Percentiles rank a stretch among this genome's conserved stretches.
Conservation (phyloP, 2,888 invertebrate species). For the Aphidoletes aphidimyza region DNA sequence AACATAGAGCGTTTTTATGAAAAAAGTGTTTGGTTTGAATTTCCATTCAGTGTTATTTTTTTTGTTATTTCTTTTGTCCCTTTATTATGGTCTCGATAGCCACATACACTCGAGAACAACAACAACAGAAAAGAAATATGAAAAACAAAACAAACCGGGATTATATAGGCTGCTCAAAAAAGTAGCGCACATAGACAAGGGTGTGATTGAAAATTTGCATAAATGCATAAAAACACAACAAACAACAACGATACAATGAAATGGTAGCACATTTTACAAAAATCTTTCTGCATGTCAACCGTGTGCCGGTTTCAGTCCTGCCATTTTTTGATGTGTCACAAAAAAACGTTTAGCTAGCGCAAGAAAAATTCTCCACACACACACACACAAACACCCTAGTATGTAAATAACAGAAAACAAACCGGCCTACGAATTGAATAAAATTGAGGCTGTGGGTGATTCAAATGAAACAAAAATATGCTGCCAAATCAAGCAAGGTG, state of each 20-base stretch:
- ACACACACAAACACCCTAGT: not conserved
- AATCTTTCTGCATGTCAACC: not conserved
- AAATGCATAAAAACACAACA: not conserved
- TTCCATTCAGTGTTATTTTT: not conserved
- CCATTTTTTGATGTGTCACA: not conserved
- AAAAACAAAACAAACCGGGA: too few species aligned
- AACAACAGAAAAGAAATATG: too few species aligned
- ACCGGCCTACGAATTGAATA: too few species aligned
- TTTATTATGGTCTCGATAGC: not conserved
- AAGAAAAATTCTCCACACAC: too few species aligned
- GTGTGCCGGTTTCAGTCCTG: too few species aligned
- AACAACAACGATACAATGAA: not conserved
- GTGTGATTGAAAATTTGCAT: slow-evolving; percentile 31
- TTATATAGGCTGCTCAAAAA: not conserved
- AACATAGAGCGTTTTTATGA: not conserved
- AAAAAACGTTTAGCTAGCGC: too few species aligned
- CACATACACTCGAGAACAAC: not conserved
- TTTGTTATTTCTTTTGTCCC: not conserved
- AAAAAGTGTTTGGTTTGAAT: slow-evolving; percentile 7
- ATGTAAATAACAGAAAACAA: not conserved
- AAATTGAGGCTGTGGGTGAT: too few species aligned
- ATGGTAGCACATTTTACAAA: not conserved
- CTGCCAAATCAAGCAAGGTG: not conserved
- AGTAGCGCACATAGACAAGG: not conserved
- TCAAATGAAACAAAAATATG: not conserved